Conservation (phyloP, 1,140 invertebrate species). For the Papilio aristodemus region DNA sequence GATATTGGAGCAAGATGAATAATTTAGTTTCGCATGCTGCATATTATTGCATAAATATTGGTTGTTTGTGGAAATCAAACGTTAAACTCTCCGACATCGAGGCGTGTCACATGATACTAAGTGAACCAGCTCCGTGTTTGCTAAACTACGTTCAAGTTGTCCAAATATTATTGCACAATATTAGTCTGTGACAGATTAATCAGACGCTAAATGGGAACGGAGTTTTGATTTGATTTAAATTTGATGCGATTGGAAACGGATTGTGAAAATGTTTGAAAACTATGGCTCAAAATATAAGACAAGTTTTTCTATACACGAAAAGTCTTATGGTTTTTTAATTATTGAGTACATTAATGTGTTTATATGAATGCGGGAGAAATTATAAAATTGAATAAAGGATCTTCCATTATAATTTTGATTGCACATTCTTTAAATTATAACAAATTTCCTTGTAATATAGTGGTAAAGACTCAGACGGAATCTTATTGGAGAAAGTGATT, state of each 20-base stretch:
- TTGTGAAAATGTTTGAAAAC: conserved; percentile 1
- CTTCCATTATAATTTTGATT: too few relatives aligned
- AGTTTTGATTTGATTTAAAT: conserved; percentile 7
- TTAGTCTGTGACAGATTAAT: conserved; percentile 13
- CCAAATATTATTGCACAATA: conserved; percentile 27
- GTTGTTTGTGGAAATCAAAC: conserved; percentile 1
- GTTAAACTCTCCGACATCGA: neutral
- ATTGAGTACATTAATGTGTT: neutral
- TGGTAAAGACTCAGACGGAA: too few relatives aligned
- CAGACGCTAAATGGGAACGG: neutral
- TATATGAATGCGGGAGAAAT: too few relatives aligned
- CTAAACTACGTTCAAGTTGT: conserved; percentile 22
- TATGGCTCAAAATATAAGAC: neutral
- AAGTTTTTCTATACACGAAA: neutral
- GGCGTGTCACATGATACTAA: conserved; percentile 5
- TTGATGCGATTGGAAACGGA: conserved; percentile 7
- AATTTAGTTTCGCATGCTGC: too few relatives aligned
- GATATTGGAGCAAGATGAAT: too few relatives aligned
- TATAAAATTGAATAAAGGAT: too few relatives aligned
- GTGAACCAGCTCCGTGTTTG: conserved; percentile 8
- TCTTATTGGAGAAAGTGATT: too few relatives aligned
- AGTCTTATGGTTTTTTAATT: neutral
- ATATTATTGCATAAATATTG: conserved; percentile 20
- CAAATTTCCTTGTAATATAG: too few relatives aligned
- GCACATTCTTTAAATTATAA: too few relatives aligned